Conservation (phyloP, 2,888 invertebrate genomes). For the Himalopsyche japonica region DNA sequence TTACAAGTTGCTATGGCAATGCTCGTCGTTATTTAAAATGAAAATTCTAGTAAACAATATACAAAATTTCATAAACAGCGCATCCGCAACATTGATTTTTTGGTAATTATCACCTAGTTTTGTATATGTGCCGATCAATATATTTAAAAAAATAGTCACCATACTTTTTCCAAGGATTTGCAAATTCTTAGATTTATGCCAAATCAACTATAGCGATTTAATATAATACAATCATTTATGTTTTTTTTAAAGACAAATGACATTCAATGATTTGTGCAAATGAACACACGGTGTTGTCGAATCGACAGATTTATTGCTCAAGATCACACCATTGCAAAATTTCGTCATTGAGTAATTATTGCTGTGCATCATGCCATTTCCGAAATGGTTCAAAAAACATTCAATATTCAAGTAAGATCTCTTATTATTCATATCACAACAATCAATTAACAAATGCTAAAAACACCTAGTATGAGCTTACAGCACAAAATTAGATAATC, state of each 20-base stretch:
- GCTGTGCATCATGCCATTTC: not conserved
- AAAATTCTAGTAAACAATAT: not conserved
- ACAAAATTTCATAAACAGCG: not conserved
- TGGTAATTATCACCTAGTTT: not conserved
- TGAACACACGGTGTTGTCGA: not conserved
- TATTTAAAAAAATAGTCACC: not conserved
- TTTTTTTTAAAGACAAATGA: not conserved
- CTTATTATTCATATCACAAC: not conserved
- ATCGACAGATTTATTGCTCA: not conserved
- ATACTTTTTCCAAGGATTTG: not conserved
- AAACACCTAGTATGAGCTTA: too few species aligned
- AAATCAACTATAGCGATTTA: not conserved
- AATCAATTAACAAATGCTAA: too few species aligned
- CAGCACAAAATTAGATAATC: too few species aligned
- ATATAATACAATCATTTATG: not conserved
- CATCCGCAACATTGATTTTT: not conserved
- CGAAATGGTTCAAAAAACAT: not conserved
- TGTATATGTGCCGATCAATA: not conserved
- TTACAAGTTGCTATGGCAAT: not conserved
- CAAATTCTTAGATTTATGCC: not conserved
- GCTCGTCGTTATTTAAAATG: not conserved
- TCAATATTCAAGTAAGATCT: not conserved
- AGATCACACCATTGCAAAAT: not conserved
- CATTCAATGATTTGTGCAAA: not conserved
- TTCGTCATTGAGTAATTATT: not conserved